A percentile compares a stretch with the other conserved stretches of the same genome.
Evolutionary conservation across 2,797 vertebrate species (phyloP).

Genomic region (Pipistrellus kuhlii): DNA sequence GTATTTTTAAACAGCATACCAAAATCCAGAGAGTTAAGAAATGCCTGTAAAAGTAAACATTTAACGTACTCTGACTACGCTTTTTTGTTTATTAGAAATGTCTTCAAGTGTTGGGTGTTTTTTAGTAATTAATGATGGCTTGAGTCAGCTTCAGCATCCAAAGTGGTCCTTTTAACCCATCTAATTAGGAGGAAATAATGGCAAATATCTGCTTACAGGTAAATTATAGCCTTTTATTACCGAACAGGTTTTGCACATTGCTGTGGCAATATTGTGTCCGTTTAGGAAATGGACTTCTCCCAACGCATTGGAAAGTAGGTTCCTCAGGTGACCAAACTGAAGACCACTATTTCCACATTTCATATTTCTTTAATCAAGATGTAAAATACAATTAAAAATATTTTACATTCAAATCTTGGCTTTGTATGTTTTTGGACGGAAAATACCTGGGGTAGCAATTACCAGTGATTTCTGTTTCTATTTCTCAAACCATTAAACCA

Average conservation of each 20-base stretch:
- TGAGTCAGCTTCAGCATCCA: background rate
- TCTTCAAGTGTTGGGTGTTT: background rate
- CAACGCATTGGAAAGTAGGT: constrained; percentile 12
- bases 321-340: constrained; percentile 56
- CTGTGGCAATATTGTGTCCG: background rate
- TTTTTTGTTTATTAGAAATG: constrained; percentile 39
- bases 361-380: constrained; percentile 68
- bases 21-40: constrained; percentile 42
- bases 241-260: constrained; percentile 38
- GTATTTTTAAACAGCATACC: constrained; percentile 53
- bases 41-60: background rate
- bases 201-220: background rate
- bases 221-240: constrained; percentile 61
- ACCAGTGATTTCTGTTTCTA: constrained; percentile 40
- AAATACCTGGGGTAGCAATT: background rate
- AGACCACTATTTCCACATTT: constrained; percentile 69
- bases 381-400: constrained; percentile 75
- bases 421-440: constrained; percentile 64
- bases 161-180: background rate
- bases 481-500: constrained; percentile 52
- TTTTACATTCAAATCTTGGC: constrained; percentile 70
- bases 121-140: constrained; percentile 11
- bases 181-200: constrained; percentile 47
- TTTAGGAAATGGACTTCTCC: constrained; percentile 57
- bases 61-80: constrained; percentile 4